Evolutionary conservation across 2,888 invertebrate species (phyloP), one percentile per base, ranked within the genome.

Genomic region (Ectemnius lituratus): DNA sequence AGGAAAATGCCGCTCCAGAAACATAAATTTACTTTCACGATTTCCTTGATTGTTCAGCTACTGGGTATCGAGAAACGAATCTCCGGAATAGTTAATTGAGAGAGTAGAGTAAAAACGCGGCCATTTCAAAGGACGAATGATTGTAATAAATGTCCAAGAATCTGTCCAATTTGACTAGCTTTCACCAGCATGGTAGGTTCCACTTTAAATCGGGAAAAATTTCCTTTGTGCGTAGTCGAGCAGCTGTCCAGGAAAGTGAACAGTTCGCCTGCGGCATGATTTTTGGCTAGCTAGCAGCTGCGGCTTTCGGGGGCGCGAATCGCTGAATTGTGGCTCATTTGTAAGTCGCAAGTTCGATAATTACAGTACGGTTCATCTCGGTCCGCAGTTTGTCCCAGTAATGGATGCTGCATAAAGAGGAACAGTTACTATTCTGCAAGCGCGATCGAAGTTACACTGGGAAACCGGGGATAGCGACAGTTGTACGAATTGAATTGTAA

Each of bases 371-470:
- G 79, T 68, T 82, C 65, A 81, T 83, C 76, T 73, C 72, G 62
- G 46, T 23, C 66, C 59, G 37, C 63, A 71, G 74, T 76, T 74
- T 69, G 81, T 69, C 71, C 79, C 65, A 71, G 78, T 80, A 81
- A 82, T 72, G 75, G 72, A 75, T 71, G 70, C 62, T 56, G 68
- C 72, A 78, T 80, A 80, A 83, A 80, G 78, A 67, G 76, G 69
- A 57, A 62, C 64, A 61, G 59, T 60, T 67, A 66, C 61, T 59
- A 70, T 68, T 66, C 76, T 61, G 58, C 62, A 67, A 72, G 67
- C 70, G 57, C 57, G 74, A 73, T 80, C 73, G 78, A 81, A 80
- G 81, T 70, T 78, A 63, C 70, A 37, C 37, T 37, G 28, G 52
- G 27, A 58, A 28, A 23, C 52, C 62, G 64, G 69, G 73, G 66